Conservation (phyloP, 2,113 vertebrate species). For the Anoura caudifer region DNA sequence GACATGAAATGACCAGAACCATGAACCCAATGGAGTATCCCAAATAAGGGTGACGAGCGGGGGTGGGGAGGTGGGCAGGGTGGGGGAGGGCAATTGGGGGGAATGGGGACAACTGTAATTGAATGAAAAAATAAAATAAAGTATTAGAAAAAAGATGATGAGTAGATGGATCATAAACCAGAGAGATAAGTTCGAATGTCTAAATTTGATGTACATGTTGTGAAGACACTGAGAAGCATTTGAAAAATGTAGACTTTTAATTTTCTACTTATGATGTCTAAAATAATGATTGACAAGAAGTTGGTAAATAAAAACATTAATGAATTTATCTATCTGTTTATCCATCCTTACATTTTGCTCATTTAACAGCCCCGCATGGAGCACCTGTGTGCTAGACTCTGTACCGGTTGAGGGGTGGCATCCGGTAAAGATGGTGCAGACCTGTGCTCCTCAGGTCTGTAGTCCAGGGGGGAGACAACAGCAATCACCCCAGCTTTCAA, state of each 20-base stretch:
- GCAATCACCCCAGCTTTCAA: neutral
- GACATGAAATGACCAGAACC: neutral
- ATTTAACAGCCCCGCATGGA: too few relatives aligned
- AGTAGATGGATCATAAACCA: neutral
- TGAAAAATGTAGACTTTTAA: neutral
- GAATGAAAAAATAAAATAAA: too few relatives aligned
- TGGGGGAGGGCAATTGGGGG: too few relatives aligned
- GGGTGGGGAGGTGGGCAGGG: too few relatives aligned
- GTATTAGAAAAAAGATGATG: too few relatives aligned
- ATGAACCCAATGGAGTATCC: neutral
- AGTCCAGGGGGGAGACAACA: neutral
- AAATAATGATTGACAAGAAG: neutral
- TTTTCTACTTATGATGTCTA: neutral
- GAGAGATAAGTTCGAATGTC: neutral
- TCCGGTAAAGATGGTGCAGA: neutral
- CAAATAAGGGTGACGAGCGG: neutral
- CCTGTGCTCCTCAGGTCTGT: neutral
- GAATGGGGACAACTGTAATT: too few relatives aligned
- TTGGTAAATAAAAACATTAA: neutral
- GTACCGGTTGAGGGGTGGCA: fast-evolving
- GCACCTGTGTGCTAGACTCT: too few relatives aligned
- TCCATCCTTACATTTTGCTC: neutral
- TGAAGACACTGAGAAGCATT: neutral
- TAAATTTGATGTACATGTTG: neutral
- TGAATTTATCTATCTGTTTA: too few relatives aligned